A percentile compares a stretch with the other conserved stretches of the same genome.
phyloP scores from a whole-genome alignment of 2,797 vertebrate genomes.

The Platyrinchus mystaceus region DNA sequence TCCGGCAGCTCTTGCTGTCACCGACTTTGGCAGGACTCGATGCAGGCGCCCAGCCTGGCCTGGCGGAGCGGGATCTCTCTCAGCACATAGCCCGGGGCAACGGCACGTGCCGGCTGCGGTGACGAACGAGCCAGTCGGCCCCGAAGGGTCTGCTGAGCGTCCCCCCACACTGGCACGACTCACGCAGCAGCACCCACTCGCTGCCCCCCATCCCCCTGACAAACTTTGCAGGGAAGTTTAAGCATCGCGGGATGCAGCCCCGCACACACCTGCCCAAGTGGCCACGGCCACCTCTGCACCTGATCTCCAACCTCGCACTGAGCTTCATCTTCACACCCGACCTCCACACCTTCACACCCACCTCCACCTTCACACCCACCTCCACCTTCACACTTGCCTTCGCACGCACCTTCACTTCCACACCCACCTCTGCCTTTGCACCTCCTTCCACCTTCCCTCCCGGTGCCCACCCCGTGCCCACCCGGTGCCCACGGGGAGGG shows the following conservation, averaged over 20 bases:
- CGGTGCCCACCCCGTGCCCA: neutral
- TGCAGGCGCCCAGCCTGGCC: neutral
- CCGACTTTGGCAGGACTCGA: neutral
- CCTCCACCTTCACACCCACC: neutral
- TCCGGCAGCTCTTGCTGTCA: neutral
- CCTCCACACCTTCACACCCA: neutral
- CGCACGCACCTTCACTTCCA: neutral
- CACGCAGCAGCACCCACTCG: fast-evolving
- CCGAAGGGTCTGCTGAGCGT: fast-evolving
- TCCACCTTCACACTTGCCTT: neutral
- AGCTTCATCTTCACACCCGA: neutral
- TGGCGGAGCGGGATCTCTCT: neutral
- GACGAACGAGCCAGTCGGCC: fast-evolving
- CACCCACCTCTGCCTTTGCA: neutral
- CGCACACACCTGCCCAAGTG: too few species aligned
- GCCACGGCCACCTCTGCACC: too few species aligned
- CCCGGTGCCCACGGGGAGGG: neutral
- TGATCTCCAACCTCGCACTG: neutral
- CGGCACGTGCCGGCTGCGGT: neutral
- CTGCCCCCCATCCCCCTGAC: too few species aligned
- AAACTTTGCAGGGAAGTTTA: too few species aligned
- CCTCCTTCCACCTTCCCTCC: neutral
- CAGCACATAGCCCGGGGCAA: neutral
- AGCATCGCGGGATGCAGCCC: too few species aligned
- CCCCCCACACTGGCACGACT: neutral